Evolutionary conservation across 2,113 vertebrate genomes (phyloP), one percentile per base, ranked within the genome.

Genomic region (Cranoglanis bouderius): DNA sequence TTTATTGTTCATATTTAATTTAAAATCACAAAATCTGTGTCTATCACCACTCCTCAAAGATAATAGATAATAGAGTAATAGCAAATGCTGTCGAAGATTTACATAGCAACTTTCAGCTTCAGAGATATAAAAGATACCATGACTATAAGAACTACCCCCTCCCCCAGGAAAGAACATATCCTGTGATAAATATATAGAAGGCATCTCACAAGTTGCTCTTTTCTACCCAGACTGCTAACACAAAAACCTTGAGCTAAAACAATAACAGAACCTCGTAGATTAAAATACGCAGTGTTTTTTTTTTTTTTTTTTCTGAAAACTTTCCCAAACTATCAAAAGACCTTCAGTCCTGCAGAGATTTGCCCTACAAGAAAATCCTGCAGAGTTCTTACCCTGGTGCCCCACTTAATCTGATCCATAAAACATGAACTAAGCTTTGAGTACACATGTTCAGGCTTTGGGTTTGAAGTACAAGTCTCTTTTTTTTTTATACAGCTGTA

Each of bases 361-460:
- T 78, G 35, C 67, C n/a, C 77, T 81, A 61, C 88, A 88, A 93
- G 92, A 94, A 94, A 90, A 92, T 94, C 90, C 90, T 91, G 85
- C 90, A 90, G 92, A 91, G 70, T 65, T 72, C 90, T 92, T 82
- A 87, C 43, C 87, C 86, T 91, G 88, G 87, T 91, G 91, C 92
- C 90, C 89, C 91, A 92, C 87, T 92, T 93, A 92, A 93, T 88
- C 90, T 89, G 88, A 90, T 91, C 93, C 88, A 94, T 93, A 91
- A 94, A 95, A 93, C 92, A 94, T 93, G 82, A 89, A 90, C 91
- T 90, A 91, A 90, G 90, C 91, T 92, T 89, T 89, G 90, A 92
- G 92, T 86, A 88, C 88, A 89, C 65, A 85, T 57, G 85, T 90
- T 82, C 43, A 53, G n/a, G 32, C 80, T 53, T 63, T 74, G 57